Evolutionary conservation across 92 coral and sea anemone genomes (phyloP).

Genomic region (Pocillopora grandis): DNA sequence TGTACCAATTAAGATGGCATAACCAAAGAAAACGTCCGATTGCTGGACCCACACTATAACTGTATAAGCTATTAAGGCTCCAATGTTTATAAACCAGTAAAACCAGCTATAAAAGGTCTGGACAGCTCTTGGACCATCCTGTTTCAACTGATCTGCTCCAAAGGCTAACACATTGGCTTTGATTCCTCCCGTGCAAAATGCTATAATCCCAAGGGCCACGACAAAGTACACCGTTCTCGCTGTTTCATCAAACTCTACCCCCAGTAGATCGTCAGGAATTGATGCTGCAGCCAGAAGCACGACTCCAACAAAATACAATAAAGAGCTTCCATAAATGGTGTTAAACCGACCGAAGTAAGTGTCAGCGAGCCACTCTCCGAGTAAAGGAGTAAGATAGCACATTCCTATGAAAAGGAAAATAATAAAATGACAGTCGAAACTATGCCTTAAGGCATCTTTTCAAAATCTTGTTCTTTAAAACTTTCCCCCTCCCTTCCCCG

Average conservation of each 20-base stretch:
- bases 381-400: conserved; percentile 76
- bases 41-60: conserved; percentile 87
- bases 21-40: conserved; percentile 71
- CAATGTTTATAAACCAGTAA: conserved; percentile 95
- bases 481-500: too few relatives aligned
- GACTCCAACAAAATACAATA: conserved; percentile 77
- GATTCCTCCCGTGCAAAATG: conserved; percentile 93
- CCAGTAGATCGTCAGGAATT: too few relatives aligned
- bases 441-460: too few relatives aligned
- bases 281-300: conserved; percentile 26
- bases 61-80: conserved; percentile 84
- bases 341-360: conserved; percentile 75
- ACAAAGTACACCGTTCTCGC: conserved; percentile 52
- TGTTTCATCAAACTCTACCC: neutral
- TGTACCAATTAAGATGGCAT: conserved; percentile 71
- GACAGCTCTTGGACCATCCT: conserved; percentile 80
- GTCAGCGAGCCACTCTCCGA: conserved; percentile 96
- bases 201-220: conserved; percentile 67
- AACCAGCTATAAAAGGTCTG: conserved; percentile 95
- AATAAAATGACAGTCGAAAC: neutral
- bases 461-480: too few relatives aligned
- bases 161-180: conserved; percentile 96
- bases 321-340: conserved; percentile 68
- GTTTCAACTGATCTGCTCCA: conserved; percentile 93
- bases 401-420: conserved; percentile 58